These are phyloP conservation scores for Dicerorhinus sumatrensis DNA, from an alignment of 2,113 vertebrate genomes.

Conservation along the genomic window DNA sequence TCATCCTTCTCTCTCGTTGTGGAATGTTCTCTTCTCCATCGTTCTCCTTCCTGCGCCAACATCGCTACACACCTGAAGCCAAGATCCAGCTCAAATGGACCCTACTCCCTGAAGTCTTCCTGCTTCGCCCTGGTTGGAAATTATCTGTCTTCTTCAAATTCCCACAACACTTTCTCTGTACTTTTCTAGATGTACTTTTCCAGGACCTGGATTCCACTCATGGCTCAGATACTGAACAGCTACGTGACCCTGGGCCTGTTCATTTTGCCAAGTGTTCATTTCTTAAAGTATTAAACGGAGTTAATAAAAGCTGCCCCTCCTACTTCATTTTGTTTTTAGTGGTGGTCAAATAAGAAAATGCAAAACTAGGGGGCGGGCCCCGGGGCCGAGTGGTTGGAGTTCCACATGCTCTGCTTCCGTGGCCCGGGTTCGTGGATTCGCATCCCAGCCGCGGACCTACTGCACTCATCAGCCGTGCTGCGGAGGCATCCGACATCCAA, in stretches of 20 bases:
- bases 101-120: not conserved
- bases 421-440: no score
- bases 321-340: not conserved
- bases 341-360: slow-evolving; percentile 1
- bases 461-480: no score
- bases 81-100: not conserved
- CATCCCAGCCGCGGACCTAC: no score
- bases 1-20: not conserved
- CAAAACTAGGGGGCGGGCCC: not conserved
- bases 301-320: not conserved
- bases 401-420: no score
- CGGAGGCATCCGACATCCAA: no score
- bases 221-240: not conserved
- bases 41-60: not conserved
- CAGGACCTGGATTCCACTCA: not conserved
- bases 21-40: not conserved
- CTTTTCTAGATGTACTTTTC: not conserved
- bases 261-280: not conserved
- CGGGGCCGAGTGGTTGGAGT: no score
- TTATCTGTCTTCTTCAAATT: not conserved
- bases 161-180: not conserved
- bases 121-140: not conserved
- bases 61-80: not conserved
- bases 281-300: not conserved
- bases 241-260: not conserved